Conservation (phyloP, 2,797 vertebrate species). For the Huso huso region DNA sequence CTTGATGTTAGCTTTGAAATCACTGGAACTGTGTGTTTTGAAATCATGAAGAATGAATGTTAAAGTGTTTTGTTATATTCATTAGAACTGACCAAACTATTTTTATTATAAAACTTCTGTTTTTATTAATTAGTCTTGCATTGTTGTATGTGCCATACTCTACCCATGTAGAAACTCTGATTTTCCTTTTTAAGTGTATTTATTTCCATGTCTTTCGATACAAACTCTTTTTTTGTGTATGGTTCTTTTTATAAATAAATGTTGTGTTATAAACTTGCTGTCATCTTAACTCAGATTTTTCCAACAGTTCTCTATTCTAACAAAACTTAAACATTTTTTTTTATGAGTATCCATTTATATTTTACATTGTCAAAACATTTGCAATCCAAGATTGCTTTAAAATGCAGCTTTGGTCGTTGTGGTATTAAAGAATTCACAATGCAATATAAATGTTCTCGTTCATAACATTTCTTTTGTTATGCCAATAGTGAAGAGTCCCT, state of each 20-base stretch:
- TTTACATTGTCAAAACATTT: too few relatives aligned
- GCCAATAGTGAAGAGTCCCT: too few relatives aligned
- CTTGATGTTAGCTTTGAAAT: conserved; percentile 23
- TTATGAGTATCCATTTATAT: too few relatives aligned
- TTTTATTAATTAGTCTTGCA: conserved; percentile 38
- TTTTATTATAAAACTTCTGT: conserved; percentile 39
- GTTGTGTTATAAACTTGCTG: conserved; percentile 57
- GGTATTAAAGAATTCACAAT: too few relatives aligned
- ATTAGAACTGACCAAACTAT: conserved; percentile 28
- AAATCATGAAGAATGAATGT: conserved; percentile 26
- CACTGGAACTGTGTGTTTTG: conserved; percentile 27
- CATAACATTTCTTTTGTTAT: too few relatives aligned
- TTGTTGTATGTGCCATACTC: conserved; percentile 63
- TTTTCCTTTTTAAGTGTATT: conserved; percentile 70
- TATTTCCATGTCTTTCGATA: conserved; percentile 80
- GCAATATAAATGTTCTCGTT: too few relatives aligned
- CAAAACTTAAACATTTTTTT: too few relatives aligned
- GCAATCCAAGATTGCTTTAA: too few relatives aligned
- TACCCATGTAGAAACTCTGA: conserved; percentile 36
- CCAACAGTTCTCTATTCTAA: too few relatives aligned
- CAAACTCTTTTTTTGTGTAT: conserved; percentile 65
- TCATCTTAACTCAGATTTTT: too few relatives aligned
- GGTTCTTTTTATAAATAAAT: conserved; percentile 83
- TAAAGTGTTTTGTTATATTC: conserved; percentile 19
- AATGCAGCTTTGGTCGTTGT: too few relatives aligned